phyloP scores from a whole-genome alignment of 2,888 invertebrate genomes.

The Pogonocherus hispidulus region DNA sequence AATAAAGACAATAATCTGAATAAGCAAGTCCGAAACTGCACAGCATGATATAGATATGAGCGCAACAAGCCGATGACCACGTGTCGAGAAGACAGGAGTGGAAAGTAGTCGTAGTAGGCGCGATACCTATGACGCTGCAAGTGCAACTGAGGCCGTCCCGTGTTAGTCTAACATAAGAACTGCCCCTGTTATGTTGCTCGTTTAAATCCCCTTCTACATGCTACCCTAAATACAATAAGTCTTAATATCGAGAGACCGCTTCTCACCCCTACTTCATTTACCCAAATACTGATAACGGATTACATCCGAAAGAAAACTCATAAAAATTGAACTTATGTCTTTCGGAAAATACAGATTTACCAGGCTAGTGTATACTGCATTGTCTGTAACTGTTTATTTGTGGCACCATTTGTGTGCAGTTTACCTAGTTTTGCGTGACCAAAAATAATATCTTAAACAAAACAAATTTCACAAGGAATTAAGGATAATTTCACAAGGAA shows the following conservation, averaged over 20 bases:
- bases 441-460: too few relatives aligned
- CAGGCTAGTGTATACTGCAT: too few relatives aligned
- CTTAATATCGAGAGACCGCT: conserved; percentile 61
- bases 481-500: too few relatives aligned
- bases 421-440: too few relatives aligned
- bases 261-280: conserved; percentile 57
- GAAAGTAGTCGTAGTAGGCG: conserved; percentile 34
- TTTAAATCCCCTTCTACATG: conserved; percentile 60
- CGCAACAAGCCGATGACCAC: conserved; percentile 31
- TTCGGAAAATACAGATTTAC: background rate
- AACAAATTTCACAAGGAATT: too few relatives aligned
- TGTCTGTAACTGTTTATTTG: too few relatives aligned
- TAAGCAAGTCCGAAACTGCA: conserved; percentile 59
- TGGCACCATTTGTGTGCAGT: too few relatives aligned
- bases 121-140: conserved; percentile 47
- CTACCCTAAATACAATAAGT: conserved; percentile 64
- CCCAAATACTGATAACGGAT: conserved; percentile 54
- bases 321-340: conserved; percentile 2
- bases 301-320: conserved; percentile 38
- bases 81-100: conserved; percentile 30
- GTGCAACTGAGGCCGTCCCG: conserved; percentile 54
- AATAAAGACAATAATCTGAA: conserved; percentile 70
- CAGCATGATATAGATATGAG: conserved; percentile 55
- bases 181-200: conserved; percentile 50
- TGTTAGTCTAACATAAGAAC: conserved; percentile 48